Base-by-base conservation (phyloP, 2,113 vertebrate species). In the Takifugu flavidus region DNA sequence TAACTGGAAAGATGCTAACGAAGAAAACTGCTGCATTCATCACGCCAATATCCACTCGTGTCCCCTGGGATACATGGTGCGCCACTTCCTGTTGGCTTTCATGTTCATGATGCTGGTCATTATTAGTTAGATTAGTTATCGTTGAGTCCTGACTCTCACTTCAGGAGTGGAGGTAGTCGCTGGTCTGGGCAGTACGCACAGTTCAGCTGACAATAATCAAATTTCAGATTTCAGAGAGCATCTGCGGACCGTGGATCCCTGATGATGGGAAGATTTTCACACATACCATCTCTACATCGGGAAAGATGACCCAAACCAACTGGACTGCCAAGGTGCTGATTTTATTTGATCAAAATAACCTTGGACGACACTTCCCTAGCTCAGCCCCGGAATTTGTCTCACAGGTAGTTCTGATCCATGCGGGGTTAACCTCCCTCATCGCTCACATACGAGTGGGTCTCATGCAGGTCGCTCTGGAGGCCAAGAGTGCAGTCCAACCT, bases 11-110 rank as follows among this genome's bases (percentile, higher is more conserved):
- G 92, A 95, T 10, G 93, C 93, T 0, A 88, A 91, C 1, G 85
- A 60, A 3, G 90, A 95, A 4, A 93, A 94, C 81, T 94, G 93
- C 88, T 94, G 91, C 79, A 88, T 95, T 25, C 78, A 94, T 54
- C 93, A 95, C 0, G 90, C 92, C 13, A 95, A 94, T 69, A 91
- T 95, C 68, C n/a, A n/a, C n/a, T n/a, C n/a, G n/a, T n/a, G n/a
- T n/a, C n/a, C n/a, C n/a, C n/a, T n/a, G n/a, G n/a, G n/a, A n/a
- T 91, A 89, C 84, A 91, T 94, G 93, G 94, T 93, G 84, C 72
- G 4, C 2, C 6, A 45, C 44, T 4, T 45, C 8, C 34, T 39
- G 34, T 10, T 39, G 34, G 34, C 3, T 39, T 11, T 39, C 14
- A 4, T 1, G 20, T 25, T 25, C 47, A 7, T 31, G 29, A 31